These are phyloP conservation scores for Apotomis betuletana DNA, from an alignment of 2,888 invertebrate species.

Conservation along the genomic window DNA sequence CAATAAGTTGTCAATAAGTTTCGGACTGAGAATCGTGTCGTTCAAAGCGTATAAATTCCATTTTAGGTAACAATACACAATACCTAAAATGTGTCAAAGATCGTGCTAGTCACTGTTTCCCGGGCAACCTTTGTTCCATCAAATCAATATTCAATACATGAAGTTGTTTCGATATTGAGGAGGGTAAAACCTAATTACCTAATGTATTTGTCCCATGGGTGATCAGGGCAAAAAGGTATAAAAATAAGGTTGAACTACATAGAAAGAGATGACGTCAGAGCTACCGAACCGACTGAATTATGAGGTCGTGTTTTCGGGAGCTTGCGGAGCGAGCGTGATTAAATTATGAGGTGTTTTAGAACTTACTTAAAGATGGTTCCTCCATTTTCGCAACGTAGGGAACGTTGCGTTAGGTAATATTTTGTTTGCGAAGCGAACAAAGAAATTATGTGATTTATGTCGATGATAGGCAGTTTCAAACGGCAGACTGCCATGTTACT, in stretches of 20 bases:
- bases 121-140: conserved; percentile 5
- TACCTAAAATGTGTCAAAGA: not conserved
- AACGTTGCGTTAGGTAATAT: not conserved
- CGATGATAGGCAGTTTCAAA: not conserved
- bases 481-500: too few relatives aligned
- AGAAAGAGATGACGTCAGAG: conserved; percentile 15
- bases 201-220: conserved; percentile 32
- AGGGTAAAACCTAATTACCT: conserved; percentile 18
- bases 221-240: conserved; percentile 5
- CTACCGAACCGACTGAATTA: not conserved
- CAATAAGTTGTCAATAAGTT: too few relatives aligned
- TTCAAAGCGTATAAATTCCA: not conserved
- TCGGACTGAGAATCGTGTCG: too few relatives aligned
- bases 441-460: not conserved
- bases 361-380: not conserved
- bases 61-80: not conserved
- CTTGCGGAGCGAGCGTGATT: not conserved
- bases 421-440: not conserved
- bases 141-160: conserved; percentile 22
- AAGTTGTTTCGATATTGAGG: not conserved
- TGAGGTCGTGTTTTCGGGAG: not conserved
- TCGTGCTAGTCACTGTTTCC: not conserved
- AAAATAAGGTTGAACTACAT: conserved; percentile 10
- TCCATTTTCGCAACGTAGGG: not conserved
- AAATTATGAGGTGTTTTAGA: not conserved